Percentiles rank a stretch among this genome's conserved stretches.
phyloP scores from a whole-genome alignment of 2,888 invertebrate genomes.

The Lasioglossum figueresi region DNA sequence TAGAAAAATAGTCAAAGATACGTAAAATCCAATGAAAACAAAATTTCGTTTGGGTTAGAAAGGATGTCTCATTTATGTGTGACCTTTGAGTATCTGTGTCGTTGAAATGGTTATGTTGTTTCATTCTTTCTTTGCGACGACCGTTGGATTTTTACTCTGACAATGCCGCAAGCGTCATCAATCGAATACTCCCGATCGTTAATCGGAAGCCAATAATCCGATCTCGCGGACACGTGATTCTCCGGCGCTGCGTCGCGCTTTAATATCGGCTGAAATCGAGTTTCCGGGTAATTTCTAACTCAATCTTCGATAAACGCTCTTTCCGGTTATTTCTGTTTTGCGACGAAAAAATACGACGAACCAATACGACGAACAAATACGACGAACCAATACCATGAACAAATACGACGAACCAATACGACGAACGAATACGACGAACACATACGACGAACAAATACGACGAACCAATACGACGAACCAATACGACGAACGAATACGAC shows the following conservation, averaged over 20 bases:
- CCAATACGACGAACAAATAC: too few relatives aligned
- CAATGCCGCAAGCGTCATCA: background rate
- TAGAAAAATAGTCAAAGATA: background rate
- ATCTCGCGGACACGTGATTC: slow-evolving; percentile 11
- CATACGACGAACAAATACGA: too few relatives aligned
- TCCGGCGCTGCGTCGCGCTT: slow-evolving; percentile 9
- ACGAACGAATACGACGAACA: too few relatives aligned
- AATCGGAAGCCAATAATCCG: slow-evolving; percentile 35
- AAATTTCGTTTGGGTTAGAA: background rate
- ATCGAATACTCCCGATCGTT: background rate
- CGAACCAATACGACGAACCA: too few relatives aligned
- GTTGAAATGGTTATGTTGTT: background rate
- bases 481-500: too few relatives aligned
- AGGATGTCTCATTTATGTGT: background rate
- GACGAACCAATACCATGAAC: too few relatives aligned
- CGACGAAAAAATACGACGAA: too few relatives aligned
- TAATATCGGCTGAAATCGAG: slow-evolving; percentile 35
- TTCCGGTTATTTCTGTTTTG: background rate
- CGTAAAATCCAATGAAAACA: background rate
- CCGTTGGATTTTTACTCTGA: background rate
- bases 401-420: too few relatives aligned
- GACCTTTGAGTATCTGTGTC: background rate
- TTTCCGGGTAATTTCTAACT: slow-evolving; percentile 33
- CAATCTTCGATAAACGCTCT: slow-evolving; percentile 29
- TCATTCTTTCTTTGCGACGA: background rate